Evolutionary conservation across 2,113 vertebrate species (phyloP).

Genomic region (Peromyscus leucopus): DNA sequence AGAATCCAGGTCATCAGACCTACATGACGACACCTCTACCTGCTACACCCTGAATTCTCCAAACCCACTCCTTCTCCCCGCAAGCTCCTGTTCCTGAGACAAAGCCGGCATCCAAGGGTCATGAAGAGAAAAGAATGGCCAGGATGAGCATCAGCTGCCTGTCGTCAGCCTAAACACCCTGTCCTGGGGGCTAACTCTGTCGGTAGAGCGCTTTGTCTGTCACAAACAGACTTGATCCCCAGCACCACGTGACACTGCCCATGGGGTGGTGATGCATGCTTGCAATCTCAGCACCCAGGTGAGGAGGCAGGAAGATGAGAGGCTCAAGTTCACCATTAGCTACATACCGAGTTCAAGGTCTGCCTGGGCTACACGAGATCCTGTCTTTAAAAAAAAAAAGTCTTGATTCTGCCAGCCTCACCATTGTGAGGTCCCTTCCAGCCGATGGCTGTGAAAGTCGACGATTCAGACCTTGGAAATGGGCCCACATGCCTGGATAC

Average conservation of each 20-base stretch:
- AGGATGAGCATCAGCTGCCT: background rate
- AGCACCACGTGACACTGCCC: background rate
- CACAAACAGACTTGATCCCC: background rate
- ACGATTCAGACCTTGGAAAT: background rate
- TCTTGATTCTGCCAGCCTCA: fast-evolving
- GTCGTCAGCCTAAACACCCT: background rate
- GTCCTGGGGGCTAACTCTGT: no score
- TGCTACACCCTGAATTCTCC: background rate
- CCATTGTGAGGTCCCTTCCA: no score
- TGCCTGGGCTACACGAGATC: background rate
- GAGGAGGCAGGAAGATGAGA: background rate
- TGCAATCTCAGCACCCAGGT: no score
- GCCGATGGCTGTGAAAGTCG: background rate
- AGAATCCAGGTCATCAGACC: background rate
- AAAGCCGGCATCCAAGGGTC: background rate
- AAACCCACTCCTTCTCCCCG: background rate
- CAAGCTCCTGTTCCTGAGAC: no score
- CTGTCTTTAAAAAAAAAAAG: background rate
- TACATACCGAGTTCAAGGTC: background rate
- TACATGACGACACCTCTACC: background rate
- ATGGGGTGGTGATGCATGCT: background rate
- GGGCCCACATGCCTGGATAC: background rate
- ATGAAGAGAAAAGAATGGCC: fast-evolving
- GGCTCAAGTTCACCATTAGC: background rate
- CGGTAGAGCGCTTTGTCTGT: background rate